Conservation (phyloP, 1,140 invertebrate species). For the Pentalonia nigronervosa region DNA sequence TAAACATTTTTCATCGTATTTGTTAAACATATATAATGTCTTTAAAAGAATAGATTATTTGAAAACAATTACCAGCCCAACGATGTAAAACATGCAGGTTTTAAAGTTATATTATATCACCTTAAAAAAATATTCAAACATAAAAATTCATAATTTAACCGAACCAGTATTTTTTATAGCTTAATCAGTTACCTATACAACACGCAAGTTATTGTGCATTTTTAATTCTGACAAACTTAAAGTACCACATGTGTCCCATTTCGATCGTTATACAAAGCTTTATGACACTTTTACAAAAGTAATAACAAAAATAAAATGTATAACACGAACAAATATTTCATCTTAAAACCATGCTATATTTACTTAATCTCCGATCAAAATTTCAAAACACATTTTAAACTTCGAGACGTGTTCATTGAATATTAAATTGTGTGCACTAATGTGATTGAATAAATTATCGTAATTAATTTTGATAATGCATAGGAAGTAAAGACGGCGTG, state of each 20-base stretch:
- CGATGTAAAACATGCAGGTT: neutral
- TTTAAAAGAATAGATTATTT: neutral
- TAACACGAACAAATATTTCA: neutral
- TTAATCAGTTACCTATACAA: neutral
- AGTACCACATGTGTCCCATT: neutral
- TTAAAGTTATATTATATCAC: neutral
- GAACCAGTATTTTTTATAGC: neutral
- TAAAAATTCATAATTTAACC: neutral
- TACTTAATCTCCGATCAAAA: neutral
- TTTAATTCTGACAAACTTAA: neutral
- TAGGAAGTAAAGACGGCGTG: neutral
- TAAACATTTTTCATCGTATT: neutral
- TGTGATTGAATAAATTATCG: neutral
- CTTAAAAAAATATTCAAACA: neutral
- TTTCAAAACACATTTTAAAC: neutral
- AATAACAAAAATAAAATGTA: neutral
- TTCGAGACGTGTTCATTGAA: neutral
- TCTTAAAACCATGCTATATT: neutral
- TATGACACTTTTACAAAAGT: constrained; percentile 2
- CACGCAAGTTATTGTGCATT: neutral
- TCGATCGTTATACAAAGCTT: neutral
- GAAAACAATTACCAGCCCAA: neutral
- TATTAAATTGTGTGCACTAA: neutral
- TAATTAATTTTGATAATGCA: neutral
- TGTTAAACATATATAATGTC: neutral